Evolutionary conservation across 1,140 invertebrate genomes (phyloP).

Genomic region (Drosophila asahinai): DNA sequence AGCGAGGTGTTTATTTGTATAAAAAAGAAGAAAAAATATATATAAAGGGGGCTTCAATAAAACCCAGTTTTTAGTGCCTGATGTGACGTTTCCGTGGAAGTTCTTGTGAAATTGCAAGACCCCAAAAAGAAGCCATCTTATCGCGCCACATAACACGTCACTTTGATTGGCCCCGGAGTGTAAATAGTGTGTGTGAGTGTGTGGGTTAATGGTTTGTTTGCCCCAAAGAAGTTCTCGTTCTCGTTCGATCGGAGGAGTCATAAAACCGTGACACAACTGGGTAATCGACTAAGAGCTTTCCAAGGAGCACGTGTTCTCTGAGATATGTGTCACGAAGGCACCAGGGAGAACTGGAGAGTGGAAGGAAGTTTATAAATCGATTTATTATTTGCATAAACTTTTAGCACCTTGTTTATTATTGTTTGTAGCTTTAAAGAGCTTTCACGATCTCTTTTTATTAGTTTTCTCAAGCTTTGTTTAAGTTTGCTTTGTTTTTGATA

Average conservation of each 20-base stretch:
- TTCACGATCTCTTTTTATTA: background rate
- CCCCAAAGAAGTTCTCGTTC: slow-evolving; percentile 21
- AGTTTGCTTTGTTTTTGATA: background rate
- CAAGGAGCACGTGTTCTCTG: slow-evolving; percentile 19
- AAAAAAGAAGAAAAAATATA: slow-evolving; percentile 6
- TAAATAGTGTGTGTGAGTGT: slow-evolving; percentile 22
- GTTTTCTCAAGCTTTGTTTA: no score
- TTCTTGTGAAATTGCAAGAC: slow-evolving; percentile 57
- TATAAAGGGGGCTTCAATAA: slow-evolving; percentile 1
- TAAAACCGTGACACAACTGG: slow-evolving; percentile 35
- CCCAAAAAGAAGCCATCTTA: slow-evolving; percentile 18
- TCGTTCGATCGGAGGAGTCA: slow-evolving; percentile 28
- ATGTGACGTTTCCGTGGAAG: slow-evolving; percentile 12
- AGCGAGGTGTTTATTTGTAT: slow-evolving; percentile 52
- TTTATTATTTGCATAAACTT: background rate
- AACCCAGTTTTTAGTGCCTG: slow-evolving; percentile 13
- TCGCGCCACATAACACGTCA: slow-evolving; percentile 30
- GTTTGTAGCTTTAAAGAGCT: background rate
- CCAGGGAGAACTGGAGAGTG: background rate
- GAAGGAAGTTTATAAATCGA: background rate
- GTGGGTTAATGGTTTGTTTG: slow-evolving; percentile 35
- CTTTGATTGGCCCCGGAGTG: slow-evolving; percentile 19
- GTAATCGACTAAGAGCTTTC: slow-evolving; percentile 23
- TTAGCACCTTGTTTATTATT: background rate
- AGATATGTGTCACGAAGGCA: slow-evolving; percentile 15